Evolutionary conservation across 2,888 invertebrate species (phyloP).

Genomic region (Papilio gigon): DNA sequence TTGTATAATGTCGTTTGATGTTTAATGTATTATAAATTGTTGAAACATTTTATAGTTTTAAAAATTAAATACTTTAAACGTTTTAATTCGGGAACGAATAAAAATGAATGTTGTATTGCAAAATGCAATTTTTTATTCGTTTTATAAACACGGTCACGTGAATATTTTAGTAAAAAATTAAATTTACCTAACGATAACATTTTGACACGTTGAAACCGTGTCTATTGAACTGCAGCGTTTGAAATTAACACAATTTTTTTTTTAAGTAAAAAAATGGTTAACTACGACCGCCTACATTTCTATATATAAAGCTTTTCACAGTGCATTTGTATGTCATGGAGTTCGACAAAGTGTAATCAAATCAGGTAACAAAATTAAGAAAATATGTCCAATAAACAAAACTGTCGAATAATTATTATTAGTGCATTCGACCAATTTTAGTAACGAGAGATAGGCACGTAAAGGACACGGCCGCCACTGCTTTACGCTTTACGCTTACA

Average conservation of each 20-base stretch:
- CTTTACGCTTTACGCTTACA: slow-evolving; percentile 23
- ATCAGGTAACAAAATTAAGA: background rate
- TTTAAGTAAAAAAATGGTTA: background rate
- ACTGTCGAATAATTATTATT: background rate
- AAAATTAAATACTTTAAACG: background rate
- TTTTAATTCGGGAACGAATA: background rate
- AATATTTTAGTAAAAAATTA: slow-evolving; percentile 27
- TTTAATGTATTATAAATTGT: slow-evolving; percentile 30
- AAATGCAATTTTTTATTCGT: background rate
- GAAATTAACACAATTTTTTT: background rate
- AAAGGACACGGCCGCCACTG: slow-evolving; percentile 1
- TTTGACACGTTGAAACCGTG: slow-evolving; percentile 28
- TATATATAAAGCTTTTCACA: no score
- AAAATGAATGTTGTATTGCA: background rate
- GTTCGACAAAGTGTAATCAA: no score
- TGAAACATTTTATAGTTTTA: slow-evolving; percentile 3
- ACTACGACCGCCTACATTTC: background rate
- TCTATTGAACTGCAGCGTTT: slow-evolving; percentile 1
- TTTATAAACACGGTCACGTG: background rate
- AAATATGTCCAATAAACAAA: background rate
- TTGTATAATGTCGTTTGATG: slow-evolving; percentile 39
- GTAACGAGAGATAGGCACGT: slow-evolving; percentile 4
- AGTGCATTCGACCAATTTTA: background rate
- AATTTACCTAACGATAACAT: slow-evolving; percentile 35
- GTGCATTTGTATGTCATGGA: no score